phyloP scores from a whole-genome alignment of 2,113 vertebrate genomes.

The Labeo rohita region DNA sequence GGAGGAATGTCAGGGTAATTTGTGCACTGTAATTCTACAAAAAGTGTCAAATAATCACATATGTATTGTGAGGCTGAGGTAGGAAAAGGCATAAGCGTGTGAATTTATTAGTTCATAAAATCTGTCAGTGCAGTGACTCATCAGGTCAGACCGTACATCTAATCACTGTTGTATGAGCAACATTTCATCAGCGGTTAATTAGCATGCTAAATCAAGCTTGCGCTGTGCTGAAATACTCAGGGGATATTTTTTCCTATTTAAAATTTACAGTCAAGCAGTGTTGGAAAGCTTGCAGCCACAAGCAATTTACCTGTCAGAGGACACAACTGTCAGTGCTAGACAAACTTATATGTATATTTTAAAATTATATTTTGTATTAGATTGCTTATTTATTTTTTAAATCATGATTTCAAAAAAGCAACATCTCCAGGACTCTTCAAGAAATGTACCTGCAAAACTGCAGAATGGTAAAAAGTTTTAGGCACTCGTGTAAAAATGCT shows the following conservation, averaged over 20 bases:
- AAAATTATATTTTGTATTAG: background rate
- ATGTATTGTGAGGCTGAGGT: background rate
- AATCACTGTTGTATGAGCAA: slow-evolving; percentile 25
- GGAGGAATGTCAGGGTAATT: background rate
- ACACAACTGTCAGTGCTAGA: background rate
- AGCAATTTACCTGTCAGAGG: background rate
- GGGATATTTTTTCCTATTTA: background rate
- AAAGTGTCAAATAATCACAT: background rate
- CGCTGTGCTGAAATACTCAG: background rate
- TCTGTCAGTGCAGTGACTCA: background rate
- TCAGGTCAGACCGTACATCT: slow-evolving; percentile 1
- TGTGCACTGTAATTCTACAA: background rate
- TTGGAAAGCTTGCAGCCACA: background rate
- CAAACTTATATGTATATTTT: background rate
- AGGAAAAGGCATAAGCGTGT: background rate
- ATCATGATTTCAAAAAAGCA: background rate
- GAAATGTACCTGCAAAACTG: no score
- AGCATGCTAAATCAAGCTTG: slow-evolving; percentile 23
- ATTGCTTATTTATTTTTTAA: background rate
- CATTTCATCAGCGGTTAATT: slow-evolving; percentile 1
- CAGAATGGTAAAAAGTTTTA: background rate
- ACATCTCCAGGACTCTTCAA: no score
- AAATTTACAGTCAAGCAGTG: background rate
- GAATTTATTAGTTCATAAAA: slow-evolving; percentile 1
- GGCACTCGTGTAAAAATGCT: no score